Evolutionary conservation across 2,797 vertebrate species (phyloP), one percentile per base, ranked within the genome.

Genomic region (Danio albolineatus): DNA sequence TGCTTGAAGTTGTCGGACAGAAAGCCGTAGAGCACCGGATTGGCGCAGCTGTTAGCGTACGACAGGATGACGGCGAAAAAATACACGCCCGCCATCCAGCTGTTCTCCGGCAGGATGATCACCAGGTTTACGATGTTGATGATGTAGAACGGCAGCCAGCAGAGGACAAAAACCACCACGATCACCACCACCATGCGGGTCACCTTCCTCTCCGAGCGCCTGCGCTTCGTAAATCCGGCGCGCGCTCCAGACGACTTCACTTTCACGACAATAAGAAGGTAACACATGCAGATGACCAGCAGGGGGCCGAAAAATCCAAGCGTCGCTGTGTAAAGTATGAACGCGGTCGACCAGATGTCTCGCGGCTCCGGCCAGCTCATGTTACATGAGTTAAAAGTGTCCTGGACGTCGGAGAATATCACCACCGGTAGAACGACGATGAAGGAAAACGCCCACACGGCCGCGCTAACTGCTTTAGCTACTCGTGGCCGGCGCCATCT

Each of bases 1-100:
- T 98, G 95, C 87, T 96, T 96, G 93, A 99, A 98, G 93, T 97
- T 97, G 87, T 98, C 96, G 1, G 96, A 98, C 85, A 99, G 93
- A 87, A 98, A 98, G 86, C 96, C 96, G 0, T 99, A 99, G 72
- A 99, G 96, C 86, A 99, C 89, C 2, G 98, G 98, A 83, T 99
- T 99, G 89, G 97, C 96, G 0, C 97, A 98, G 90, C 97, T 98
- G 91, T 99, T 99, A 89, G 94, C 96, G 0, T 99, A 99, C 0
- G 97, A 96, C 83, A 99, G 89, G 71, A 96, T 96, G 84, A 99
- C 97, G 0, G 95, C 93, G 0, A 97, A 96, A 91, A 98, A 98
- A 89, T 99, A 99, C 84, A 98, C 90, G 0, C 97, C 97, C 0
- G 96, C 96, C 54, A 96, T 94, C 73, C 89, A 88, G 0, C 95